phyloP scores from a whole-genome alignment of 2,888 invertebrate species.

The Imbricaverruca yamaguchii region DNA sequence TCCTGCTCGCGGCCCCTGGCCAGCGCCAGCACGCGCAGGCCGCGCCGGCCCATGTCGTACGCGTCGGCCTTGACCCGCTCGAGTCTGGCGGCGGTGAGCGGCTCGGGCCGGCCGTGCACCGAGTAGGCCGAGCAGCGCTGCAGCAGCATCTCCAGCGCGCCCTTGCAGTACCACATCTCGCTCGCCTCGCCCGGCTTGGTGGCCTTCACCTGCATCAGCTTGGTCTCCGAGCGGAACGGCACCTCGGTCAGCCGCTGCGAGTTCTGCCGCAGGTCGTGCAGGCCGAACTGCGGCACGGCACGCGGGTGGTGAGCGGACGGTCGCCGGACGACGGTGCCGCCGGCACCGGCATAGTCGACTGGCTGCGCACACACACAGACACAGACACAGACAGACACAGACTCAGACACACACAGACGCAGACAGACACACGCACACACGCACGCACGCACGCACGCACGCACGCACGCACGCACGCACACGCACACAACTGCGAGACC shows the following conservation, averaged over 20 bases:
- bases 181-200: constrained; percentile 25
- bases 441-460: no score
- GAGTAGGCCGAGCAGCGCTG: constrained; percentile 76
- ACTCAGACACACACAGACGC: no score
- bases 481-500: no score
- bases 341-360: no score
- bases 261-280: constrained; percentile 69
- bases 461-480: no score
- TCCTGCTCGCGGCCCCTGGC: constrained; percentile 16
- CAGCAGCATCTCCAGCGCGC: constrained; percentile 84
- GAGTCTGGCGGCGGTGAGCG: constrained; percentile 58
- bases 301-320: background rate
- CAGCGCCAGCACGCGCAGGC: constrained; percentile 32
- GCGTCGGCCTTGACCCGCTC: constrained; percentile 56
- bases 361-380: no score
- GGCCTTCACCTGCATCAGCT: constrained; percentile 97
- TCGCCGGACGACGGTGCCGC: constrained; percentile 23
- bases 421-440: no score
- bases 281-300: constrained; percentile 54
- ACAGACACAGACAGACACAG: no score
- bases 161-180: constrained; percentile 86
- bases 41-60: constrained; percentile 29
- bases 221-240: constrained; percentile 95
- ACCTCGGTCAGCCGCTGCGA: constrained; percentile 84
- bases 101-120: constrained; percentile 61